Percentiles rank a stretch among this genome's conserved stretches.
Evolutionary conservation across 2,888 invertebrate species (phyloP).

Genomic region (Amphipoea lucens): DNA sequence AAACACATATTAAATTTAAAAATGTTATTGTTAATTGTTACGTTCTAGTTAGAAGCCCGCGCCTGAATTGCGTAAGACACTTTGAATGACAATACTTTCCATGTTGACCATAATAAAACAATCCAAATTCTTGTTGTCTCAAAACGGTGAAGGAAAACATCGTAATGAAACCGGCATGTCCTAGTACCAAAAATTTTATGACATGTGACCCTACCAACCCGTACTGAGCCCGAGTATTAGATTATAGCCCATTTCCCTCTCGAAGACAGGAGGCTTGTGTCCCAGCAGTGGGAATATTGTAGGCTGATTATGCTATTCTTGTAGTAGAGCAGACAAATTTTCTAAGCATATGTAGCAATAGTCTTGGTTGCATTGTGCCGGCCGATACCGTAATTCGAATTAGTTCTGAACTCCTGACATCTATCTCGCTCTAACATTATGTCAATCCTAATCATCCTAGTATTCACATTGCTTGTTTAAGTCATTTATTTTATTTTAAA

Average conservation of each 20-base stretch:
- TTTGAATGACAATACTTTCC: constrained; percentile 7
- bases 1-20: background rate
- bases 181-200: background rate
- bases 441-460: background rate
- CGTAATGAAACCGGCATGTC: background rate
- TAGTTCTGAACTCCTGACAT: background rate
- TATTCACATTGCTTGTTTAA: background rate
- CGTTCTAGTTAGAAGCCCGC: background rate
- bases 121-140: background rate
- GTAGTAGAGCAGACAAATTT: constrained; percentile 1
- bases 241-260: background rate
- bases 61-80: background rate
- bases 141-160: background rate
- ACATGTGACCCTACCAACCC: background rate
- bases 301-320: background rate
- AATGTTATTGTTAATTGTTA: background rate
- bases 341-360: background rate
- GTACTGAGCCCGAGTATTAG: background rate
- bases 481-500: background rate
- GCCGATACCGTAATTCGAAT: background rate
- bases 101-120: no score
- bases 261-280: background rate
- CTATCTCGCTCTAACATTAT: background rate
- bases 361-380: background rate
- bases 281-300: no score